Conservation (phyloP, 2,888 invertebrate genomes). For the Ectemnius continuus region DNA sequence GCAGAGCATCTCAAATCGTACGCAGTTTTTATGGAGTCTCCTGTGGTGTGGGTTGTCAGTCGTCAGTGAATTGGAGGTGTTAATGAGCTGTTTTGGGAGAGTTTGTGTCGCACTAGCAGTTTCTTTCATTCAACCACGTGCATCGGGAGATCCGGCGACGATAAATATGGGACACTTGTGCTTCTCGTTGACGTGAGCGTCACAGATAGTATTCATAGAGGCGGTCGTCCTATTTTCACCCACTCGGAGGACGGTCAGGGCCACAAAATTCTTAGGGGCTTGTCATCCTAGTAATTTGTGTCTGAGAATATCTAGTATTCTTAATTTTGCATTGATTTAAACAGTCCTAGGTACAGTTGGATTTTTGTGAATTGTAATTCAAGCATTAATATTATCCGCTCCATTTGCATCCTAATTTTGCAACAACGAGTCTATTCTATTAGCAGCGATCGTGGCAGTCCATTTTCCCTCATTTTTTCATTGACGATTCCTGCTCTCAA, state of each 20-base stretch:
- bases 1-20: too few species aligned
- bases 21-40: too few species aligned
- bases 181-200: conserved; percentile 31
- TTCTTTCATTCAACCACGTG: conserved; percentile 32
- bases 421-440: too few species aligned
- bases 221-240: conserved; percentile 52
- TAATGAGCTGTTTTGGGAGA: neutral
- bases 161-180: conserved; percentile 43
- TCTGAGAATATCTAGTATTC: too few species aligned
- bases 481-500: neutral
- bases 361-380: too few species aligned
- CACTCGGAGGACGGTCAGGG: conserved; percentile 46
- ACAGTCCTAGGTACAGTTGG: too few species aligned
- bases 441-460: too few species aligned
- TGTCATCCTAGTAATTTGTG: neutral
- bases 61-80: neutral
- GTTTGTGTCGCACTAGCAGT: neutral
- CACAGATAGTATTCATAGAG: conserved; percentile 47
- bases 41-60: neutral
- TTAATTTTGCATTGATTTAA: too few species aligned
- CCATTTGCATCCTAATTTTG: too few species aligned
- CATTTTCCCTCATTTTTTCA: neutral
- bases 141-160: conserved; percentile 12
- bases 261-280: conserved; percentile 33
- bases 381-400: too few species aligned